Conservation (phyloP, 1,140 invertebrate species). For the Lordiphosa collinella region DNA sequence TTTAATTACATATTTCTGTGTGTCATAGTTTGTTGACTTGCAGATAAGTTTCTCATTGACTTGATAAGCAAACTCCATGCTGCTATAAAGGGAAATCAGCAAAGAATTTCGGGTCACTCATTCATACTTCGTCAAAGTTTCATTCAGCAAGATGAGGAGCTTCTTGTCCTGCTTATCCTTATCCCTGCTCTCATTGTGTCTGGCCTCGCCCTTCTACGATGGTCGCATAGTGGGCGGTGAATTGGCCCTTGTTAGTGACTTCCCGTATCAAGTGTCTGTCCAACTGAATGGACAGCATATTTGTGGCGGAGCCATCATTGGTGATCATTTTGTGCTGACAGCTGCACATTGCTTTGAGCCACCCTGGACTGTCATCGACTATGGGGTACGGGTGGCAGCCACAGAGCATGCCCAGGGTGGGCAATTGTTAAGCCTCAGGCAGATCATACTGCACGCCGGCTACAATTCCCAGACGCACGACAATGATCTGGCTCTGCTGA, state of each 20-base stretch:
- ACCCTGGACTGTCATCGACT: constrained; percentile 32
- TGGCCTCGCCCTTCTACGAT: constrained; percentile 32
- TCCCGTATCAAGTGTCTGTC: constrained; percentile 72
- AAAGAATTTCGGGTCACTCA: constrained; percentile 8
- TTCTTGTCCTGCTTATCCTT: background rate
- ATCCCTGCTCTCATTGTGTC: no score
- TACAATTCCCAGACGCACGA: constrained; percentile 59
- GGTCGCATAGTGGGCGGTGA: constrained; percentile 75
- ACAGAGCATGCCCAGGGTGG: constrained; percentile 53
- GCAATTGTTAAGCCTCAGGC: constrained; percentile 46
- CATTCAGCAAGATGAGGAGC: background rate
- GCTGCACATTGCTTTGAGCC: constrained; percentile 83
- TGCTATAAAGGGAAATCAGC: constrained; percentile 37
- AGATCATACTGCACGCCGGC: constrained; percentile 56
- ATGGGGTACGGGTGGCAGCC: constrained; percentile 56
- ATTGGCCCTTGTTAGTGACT: constrained; percentile 45
- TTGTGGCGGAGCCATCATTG: constrained; percentile 82
- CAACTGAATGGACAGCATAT: constrained; percentile 57
- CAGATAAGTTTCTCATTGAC: constrained; percentile 32
- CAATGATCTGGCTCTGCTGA: constrained; percentile 66
- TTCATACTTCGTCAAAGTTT: constrained; percentile 11
- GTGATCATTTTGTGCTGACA: constrained; percentile 81
- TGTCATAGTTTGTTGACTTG: constrained; percentile 38
- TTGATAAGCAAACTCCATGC: background rate
- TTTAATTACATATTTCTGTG: constrained; percentile 13